Evolutionary conservation across 2,797 vertebrate species (phyloP).

Genomic region (Limnodromus scolopaceus): DNA sequence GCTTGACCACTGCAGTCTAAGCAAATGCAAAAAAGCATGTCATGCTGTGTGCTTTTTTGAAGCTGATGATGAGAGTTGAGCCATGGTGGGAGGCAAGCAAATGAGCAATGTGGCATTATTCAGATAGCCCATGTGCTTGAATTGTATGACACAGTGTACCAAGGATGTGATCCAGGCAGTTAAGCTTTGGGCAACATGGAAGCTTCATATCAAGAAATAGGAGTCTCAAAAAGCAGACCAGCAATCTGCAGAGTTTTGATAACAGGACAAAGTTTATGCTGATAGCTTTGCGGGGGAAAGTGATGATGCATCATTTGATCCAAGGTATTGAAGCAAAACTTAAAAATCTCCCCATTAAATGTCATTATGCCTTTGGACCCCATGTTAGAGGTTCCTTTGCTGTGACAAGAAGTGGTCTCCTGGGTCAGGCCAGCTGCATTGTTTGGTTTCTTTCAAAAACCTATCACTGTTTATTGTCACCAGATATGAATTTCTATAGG

Average conservation of each 20-base stretch:
- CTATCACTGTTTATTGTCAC: not conserved
- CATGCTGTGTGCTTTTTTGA: not conserved
- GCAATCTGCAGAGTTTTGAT: not conserved
- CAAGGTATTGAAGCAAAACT: not conserved
- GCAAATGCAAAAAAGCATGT: not conserved
- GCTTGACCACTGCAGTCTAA: conserved; percentile 7
- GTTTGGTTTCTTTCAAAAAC: not conserved
- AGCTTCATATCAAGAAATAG: not conserved
- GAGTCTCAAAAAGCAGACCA: not conserved
- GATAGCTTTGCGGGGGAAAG: not conserved
- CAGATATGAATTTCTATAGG: not conserved
- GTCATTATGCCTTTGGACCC: not conserved
- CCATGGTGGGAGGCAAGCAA: not conserved
- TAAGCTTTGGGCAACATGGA: not conserved
- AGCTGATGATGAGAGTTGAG: not conserved
- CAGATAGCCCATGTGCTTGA: not conserved
- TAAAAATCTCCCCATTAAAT: not conserved
- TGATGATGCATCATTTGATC: not conserved
- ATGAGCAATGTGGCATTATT: not conserved
- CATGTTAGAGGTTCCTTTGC: not conserved
- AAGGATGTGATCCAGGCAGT: not conserved
- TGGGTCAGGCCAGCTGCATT: not conserved
- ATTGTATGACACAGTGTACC: not conserved
- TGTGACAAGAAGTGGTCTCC: not conserved
- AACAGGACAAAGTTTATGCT: not conserved